Base-by-base conservation (phyloP, 2,797 vertebrate genomes). In the Eulemur albifrons region DNA sequence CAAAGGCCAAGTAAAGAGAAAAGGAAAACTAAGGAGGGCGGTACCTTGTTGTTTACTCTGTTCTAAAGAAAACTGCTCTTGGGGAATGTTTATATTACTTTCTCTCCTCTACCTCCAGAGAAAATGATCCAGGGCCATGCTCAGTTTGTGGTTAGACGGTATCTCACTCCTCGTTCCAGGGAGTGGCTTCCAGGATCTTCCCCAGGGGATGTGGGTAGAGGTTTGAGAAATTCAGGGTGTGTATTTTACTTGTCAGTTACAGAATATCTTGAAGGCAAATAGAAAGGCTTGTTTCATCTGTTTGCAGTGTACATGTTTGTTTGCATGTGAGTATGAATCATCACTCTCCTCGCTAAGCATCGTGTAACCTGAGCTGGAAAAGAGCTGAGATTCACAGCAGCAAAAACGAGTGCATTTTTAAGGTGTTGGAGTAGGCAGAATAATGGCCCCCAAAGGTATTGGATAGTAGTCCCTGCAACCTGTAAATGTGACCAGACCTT, bases 221-320 rank as follows among this genome's bases (percentile, higher is more conserved):
- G 67, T 80, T 95, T 91, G 70, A 91, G 76, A 82, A 90, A 73
- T 82, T 83, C 81, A 73, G 72, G 40, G 48, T 92, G 88, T 97
- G 40, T 72, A 40, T 96, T 96, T 54, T 82, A 54, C 61, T 93
- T 94, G 57, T 75, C 59, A 40, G 27, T 85, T 57, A 82, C 63
- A 18, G 30, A 43, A 32, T 85, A 59, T 88, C 92, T 94, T 52
- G 27, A 93, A 97, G 96, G 88, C 95, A 97, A 97, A 96, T 23
- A 97, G 81, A 72, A 82, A 94, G 0, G 1, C 96, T 97, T 45
- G 23, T 81, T 91, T 52, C 20, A 20, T 97, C 94, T 76, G 83
- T 97, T 97, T 95, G 52, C 72, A 67, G 84, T 67, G 94, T 91
- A 88, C 93, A 93, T 45, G 43, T 96, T 89, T 97, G 90, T 90